Evolutionary conservation across 2,797 vertebrate genomes (phyloP), one percentile per base, ranked within the genome.

Genomic region (Miichthys miiuy): DNA sequence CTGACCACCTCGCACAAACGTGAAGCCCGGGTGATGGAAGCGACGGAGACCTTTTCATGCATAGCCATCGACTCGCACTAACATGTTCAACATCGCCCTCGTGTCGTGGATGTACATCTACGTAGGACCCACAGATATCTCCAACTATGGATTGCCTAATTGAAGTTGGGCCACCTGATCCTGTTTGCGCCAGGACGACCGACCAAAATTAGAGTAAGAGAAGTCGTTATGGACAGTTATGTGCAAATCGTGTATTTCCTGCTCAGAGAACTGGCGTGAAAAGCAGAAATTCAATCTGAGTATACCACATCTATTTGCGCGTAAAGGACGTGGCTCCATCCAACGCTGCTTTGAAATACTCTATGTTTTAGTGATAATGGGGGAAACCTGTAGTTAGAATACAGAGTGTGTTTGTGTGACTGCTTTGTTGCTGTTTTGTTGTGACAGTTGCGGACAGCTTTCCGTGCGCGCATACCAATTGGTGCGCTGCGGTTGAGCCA

Each of bases 161-260:
- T 93, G 83, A 91, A 93, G 88, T 93, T 91, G 85, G 79, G 51
- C 78, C 87, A 89, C 88, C 90, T 72, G 85, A 85, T 89, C 90
- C 84, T 18, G 81, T 82, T 68, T 83, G 77, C 86, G 63, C 81
- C 68, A 65, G 82, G 79, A 79, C 72, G 38, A 55, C 38, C 78
- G 66, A 76, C 4, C 64, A 13, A 12, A 8, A 79, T 16, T 72
- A 81, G 77, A 81, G 72, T 27, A 23, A 72, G 58, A 76, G 8
- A 77, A 78, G 83, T 79, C 88, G 86, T 84, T 72, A 87, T 90
- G 90, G 82, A 82, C 89, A 58, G 25, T 81, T 88, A 38, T 38
- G 88, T 80, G 91, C 55, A 62, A 77, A 38, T 17, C 44, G 57
- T 18, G 63, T 44, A 50, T 82, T 90, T 86, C 77, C 76, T 75